Conservation (phyloP, 2,888 invertebrate genomes). For the Acleris sparsana region DNA sequence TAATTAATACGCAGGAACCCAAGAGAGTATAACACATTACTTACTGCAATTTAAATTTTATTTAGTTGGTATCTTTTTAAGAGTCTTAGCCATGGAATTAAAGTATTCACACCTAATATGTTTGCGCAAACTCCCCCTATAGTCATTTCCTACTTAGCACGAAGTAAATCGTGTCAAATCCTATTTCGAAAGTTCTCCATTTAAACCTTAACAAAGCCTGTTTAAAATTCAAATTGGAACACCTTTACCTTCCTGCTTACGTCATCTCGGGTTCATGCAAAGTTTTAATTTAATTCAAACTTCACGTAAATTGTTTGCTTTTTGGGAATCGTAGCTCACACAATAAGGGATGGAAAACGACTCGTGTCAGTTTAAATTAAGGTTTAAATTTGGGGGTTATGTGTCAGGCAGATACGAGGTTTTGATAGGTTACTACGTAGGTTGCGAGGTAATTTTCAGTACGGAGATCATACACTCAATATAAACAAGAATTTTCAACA, state of each 20-base stretch:
- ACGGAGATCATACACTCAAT: conserved; percentile 23
- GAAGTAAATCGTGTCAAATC: conserved; percentile 19
- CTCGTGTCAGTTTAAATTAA: too few species aligned
- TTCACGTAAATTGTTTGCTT: neutral
- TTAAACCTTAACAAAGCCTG: too few species aligned
- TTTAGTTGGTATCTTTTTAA: too few species aligned
- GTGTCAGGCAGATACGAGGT: too few species aligned
- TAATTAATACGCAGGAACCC: too few species aligned
- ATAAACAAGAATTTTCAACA: conserved; percentile 26
- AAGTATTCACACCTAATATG: neutral
- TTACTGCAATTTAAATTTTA: too few species aligned
- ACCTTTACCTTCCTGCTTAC: neutral
- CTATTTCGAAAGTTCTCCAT: too few species aligned
- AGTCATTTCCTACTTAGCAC: conserved; percentile 13
- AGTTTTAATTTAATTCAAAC: conserved; percentile 14
- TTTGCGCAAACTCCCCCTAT: neutral
- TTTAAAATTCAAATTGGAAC: too few species aligned
- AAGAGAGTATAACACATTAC: too few species aligned
- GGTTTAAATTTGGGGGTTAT: too few species aligned
- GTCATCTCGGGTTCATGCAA: neutral
- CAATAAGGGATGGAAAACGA: too few species aligned
- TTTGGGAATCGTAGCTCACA: too few species aligned
- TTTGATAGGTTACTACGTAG: neutral
- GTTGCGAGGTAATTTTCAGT: conserved; percentile 28
- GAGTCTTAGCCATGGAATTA: neutral